These are phyloP conservation scores for Sitodiplosis mosellana DNA, from an alignment of 1,140 invertebrate species.

Conservation along the genomic window DNA sequence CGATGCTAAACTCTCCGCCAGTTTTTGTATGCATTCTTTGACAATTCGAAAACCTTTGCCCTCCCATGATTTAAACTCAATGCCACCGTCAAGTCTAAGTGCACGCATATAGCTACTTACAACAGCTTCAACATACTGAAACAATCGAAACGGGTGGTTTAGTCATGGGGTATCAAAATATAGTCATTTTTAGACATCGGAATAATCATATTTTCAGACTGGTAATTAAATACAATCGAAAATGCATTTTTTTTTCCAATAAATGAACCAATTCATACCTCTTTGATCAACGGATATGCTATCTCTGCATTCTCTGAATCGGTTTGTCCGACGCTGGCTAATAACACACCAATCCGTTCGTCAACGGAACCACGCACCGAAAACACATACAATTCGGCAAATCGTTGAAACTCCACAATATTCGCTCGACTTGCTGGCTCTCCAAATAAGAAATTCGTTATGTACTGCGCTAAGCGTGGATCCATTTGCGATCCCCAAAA, in stretches of 20 bases:
- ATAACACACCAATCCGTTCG: conserved; percentile 31
- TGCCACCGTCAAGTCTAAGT: conserved; percentile 13
- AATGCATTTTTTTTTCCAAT: not conserved
- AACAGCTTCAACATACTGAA: conserved; percentile 20
- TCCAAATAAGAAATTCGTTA: conserved; percentile 37
- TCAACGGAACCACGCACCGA: conserved; percentile 37
- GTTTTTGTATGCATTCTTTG: conserved; percentile 28
- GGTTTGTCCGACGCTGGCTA: conserved; percentile 32
- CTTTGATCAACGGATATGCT: conserved; percentile 35
- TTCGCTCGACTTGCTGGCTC: conserved; percentile 26
- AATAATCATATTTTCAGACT: too few species aligned
- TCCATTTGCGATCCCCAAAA: conserved; percentile 39
- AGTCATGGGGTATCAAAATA: too few species aligned
- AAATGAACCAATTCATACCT: conserved; percentile 22
- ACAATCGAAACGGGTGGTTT: too few species aligned
- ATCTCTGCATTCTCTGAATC: conserved; percentile 30
- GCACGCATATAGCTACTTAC: conserved; percentile 20
- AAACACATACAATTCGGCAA: conserved; percentile 38
- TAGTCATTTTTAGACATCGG: too few species aligned
- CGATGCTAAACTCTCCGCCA: conserved; percentile 30
- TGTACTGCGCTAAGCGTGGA: conserved; percentile 33
- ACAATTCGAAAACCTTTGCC: conserved; percentile 29
- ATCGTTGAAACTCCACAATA: conserved; percentile 33
- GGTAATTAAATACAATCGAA: too few species aligned
- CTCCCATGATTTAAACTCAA: conserved; percentile 27